Evolutionary conservation across 2,113 vertebrate species (phyloP), one percentile per base, ranked within the genome.

Genomic region (Stigmatopora argus): DNA sequence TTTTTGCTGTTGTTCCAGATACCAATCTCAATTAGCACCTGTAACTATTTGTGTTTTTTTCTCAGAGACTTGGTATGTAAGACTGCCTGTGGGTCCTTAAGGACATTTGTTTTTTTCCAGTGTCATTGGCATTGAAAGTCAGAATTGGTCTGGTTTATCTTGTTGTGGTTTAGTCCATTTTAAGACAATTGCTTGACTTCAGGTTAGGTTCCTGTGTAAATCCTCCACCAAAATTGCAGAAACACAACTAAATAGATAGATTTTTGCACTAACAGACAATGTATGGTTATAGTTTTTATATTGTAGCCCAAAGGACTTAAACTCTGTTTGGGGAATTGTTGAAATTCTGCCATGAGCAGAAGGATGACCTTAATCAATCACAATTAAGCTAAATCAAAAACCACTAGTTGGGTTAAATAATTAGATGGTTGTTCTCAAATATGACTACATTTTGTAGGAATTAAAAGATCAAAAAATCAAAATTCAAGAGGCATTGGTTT

Each of bases 401-500:
- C 10, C 51, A 12, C 51, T 55, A 26, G 12, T 55, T 26, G 52
- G 21, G 2, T 55, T 9, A 55, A 55, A 55, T 4, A 23, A 55
- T 55, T 55, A 14, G 51, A 23, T 9, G 19, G 23, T 53, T 53
- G 12, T 55, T 55, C 52, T 55, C 52, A 55, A n/a, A 52, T 52
- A 23, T 52, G 11, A 52, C 49, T 55, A 55, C 7, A 49, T 7
- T 7, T 3, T 21, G 9, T 3, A 53, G 10, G 10, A 53, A 11
- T 11, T 26, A 31, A 59, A 41, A 41, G 34, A 4, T 41, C 17
- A 41, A 35, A 38, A n/a, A 18, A 26, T 60, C 18, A n/a, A 41
- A 60, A 60, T 60, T 34, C 34, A 35, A 58, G 56, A 35, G 31
- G 6, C 17, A 19, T 60, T 60, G 57, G n/a, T 60, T 41, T 19